Evolutionary conservation across 2,797 vertebrate species (phyloP).

Genomic region (Anguilla marmorata): DNA sequence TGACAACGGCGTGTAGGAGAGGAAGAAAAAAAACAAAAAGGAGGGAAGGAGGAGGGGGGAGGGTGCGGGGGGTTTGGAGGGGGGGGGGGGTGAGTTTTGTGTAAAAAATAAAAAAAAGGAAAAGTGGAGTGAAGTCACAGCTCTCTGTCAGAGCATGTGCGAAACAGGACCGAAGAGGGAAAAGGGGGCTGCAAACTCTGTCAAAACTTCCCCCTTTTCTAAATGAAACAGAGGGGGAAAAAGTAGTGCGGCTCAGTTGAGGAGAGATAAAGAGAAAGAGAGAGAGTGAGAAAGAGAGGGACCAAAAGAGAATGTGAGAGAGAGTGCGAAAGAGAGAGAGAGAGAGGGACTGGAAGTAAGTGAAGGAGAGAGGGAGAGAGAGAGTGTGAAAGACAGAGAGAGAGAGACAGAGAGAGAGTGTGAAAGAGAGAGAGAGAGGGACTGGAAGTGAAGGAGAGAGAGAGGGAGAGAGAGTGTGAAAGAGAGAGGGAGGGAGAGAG

Average conservation of each 20-base stretch:
- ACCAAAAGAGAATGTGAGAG: constrained; percentile 4
- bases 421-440: too few species aligned
- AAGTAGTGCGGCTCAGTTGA: constrained; percentile 41
- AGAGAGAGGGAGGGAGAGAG: constrained; percentile 24
- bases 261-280: constrained; percentile 21
- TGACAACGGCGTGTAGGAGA: constrained; percentile 13
- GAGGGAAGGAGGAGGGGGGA: constrained; percentile 24
- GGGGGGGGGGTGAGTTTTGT: constrained; percentile 38
- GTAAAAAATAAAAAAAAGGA: constrained; percentile 37
- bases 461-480: not conserved
- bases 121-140: constrained; percentile 55
- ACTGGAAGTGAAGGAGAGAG: constrained; percentile 19
- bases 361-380: too few species aligned
- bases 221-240: constrained; percentile 35
- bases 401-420: too few species aligned
- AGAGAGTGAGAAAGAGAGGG: not conserved
- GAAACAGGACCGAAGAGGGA: constrained; percentile 29
- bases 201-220: constrained; percentile 50
- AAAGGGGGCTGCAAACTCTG: constrained; percentile 43
- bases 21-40: constrained; percentile 17
- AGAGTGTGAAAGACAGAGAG: constrained; percentile 16
- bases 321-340: too few species aligned
- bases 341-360: too few species aligned
- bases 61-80: constrained; percentile 27
- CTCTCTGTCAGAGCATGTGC: constrained; percentile 50